A percentile compares a stretch with the other conserved stretches of the same genome.
Conservation (phyloP, 30 jellyfish, hydroid and myxozoan genomes). For the Pelagia noctiluca region DNA sequence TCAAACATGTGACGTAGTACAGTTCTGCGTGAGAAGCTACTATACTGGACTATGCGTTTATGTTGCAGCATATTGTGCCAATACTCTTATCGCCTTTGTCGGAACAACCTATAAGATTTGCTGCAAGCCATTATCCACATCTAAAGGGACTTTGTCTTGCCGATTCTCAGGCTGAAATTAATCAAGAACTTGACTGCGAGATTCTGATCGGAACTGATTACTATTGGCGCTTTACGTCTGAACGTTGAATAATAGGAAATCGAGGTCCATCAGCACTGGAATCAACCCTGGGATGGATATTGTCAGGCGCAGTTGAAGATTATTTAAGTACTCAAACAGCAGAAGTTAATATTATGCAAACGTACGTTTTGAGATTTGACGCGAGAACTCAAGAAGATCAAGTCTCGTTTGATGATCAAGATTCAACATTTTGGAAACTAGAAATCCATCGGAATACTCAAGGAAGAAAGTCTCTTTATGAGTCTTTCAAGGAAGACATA, state of each 20-base stretch:
- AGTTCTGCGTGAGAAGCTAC: slow-evolving; percentile 41
- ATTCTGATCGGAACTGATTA: slow-evolving; percentile 37
- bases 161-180: slow-evolving; percentile 15
- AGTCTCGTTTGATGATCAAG: background rate
- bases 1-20: slow-evolving; percentile 17
- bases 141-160: slow-evolving; percentile 23
- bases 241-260: slow-evolving; percentile 28
- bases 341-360: slow-evolving; percentile 1
- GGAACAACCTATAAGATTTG: slow-evolving; percentile 42
- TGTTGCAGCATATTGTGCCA: slow-evolving; percentile 55
- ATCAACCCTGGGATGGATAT: slow-evolving; percentile 49
- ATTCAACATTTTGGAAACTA: background rate
- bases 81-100: slow-evolving; percentile 21
- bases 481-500: background rate
- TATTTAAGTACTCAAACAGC: background rate
- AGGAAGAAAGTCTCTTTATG: background rate
- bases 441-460: background rate
- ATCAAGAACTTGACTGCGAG: slow-evolving; percentile 19
- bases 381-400: background rate
- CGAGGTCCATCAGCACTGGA: slow-evolving; percentile 51
- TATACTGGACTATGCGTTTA: slow-evolving; percentile 3
- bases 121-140: slow-evolving; percentile 43
- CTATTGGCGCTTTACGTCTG: slow-evolving; percentile 47
- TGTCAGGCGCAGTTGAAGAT: slow-evolving; percentile 37
- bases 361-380: slow-evolving; percentile 3